A percentile compares a stretch with the other conserved stretches of the same genome.
phyloP scores from a whole-genome alignment of 2,797 vertebrate species.

The Anguilla pacifica region DNA sequence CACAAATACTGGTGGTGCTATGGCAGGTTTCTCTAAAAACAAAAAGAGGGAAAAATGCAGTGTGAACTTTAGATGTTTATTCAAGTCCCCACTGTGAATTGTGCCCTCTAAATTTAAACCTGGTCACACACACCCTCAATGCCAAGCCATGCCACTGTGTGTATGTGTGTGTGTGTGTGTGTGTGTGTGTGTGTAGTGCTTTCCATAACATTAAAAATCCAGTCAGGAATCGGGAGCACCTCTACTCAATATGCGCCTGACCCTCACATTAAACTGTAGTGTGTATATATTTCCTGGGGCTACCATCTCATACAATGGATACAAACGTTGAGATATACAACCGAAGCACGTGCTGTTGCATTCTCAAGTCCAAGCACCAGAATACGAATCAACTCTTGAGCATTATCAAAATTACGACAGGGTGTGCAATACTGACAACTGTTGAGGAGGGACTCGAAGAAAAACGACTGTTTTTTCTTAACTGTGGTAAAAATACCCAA shows the following conservation, averaged over 20 bases:
- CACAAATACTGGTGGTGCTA: slow-evolving; percentile 97
- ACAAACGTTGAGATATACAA: no score
- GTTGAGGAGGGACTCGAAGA: no score
- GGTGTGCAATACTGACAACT: no score
- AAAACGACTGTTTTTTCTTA: no score
- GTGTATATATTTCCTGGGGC: no score
- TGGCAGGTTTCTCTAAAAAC: slow-evolving; percentile 93
- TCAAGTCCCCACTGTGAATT: background rate
- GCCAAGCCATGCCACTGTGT: background rate
- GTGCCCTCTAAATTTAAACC: background rate
- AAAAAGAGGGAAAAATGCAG: slow-evolving; percentile 49
- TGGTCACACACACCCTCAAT: slow-evolving; percentile 9
- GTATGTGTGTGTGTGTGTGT: background rate
- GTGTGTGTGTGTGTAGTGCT: background rate
- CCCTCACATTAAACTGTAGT: no score
- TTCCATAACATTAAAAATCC: background rate
- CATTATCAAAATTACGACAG: background rate
- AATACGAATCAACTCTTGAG: background rate
- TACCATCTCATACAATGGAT: no score
- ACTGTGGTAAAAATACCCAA: no score
- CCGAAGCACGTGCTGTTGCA: no score
- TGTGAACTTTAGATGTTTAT: background rate
- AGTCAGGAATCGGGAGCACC: background rate
- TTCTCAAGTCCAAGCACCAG: background rate
- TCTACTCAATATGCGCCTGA: background rate